Evolutionary conservation across 2,113 vertebrate genomes (phyloP).

Genomic region (Phoxinus phoxinus): DNA sequence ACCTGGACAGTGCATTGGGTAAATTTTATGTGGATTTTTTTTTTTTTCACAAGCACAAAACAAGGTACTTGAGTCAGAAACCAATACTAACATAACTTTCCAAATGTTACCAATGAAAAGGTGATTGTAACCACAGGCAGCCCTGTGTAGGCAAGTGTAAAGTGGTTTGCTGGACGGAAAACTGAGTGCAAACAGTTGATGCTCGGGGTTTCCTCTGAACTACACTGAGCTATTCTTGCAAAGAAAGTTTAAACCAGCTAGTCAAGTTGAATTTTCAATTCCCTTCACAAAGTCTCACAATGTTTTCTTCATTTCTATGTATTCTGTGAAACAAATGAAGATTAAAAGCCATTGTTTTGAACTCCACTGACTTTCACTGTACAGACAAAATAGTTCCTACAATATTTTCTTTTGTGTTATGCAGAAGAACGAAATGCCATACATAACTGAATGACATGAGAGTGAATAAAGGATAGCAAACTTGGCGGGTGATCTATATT

Average conservation of each 20-base stretch:
- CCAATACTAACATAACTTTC: neutral
- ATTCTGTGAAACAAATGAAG: neutral
- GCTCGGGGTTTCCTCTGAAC: neutral
- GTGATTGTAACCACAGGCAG: neutral
- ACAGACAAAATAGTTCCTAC: neutral
- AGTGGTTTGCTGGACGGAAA: neutral
- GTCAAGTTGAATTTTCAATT: neutral
- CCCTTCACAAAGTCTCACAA: neutral
- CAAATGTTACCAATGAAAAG: neutral
- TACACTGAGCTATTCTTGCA: neutral
- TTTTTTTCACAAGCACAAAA: neutral
- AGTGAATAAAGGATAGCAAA: neutral
- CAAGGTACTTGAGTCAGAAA: neutral
- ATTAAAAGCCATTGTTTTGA: neutral
- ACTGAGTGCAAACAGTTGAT: neutral
- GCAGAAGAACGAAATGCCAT: neutral
- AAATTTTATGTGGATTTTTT: neutral
- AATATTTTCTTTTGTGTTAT: neutral
- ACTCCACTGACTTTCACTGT: neutral
- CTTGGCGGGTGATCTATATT: neutral
- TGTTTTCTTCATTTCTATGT: neutral
- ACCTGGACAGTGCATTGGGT: neutral
- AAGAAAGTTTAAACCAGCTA: neutral
- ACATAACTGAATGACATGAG: neutral
- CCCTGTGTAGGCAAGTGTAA: neutral